Evolutionary conservation across 2,797 vertebrate genomes (phyloP).

Genomic region (Momotus momota): DNA sequence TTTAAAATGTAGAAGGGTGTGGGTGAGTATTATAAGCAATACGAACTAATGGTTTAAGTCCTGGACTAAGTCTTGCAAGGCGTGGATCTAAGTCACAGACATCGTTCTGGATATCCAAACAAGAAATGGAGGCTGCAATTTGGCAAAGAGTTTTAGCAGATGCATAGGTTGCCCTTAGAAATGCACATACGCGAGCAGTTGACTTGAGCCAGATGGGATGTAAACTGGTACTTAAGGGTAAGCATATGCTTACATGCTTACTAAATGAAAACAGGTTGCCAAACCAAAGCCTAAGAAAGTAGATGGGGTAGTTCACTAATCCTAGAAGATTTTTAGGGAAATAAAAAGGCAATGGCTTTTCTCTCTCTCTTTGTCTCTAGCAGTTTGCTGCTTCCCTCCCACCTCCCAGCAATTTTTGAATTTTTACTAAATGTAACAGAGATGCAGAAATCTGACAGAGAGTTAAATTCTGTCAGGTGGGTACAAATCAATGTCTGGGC

Average conservation of each 20-base stretch:
- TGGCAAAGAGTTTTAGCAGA: conserved; percentile 42
- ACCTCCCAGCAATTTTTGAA: background rate
- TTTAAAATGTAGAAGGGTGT: conserved; percentile 22
- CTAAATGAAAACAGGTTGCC: conserved; percentile 4
- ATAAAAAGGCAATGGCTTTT: background rate
- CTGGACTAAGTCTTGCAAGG: background rate
- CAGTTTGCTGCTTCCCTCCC: background rate
- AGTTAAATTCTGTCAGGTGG: background rate
- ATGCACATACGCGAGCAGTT: background rate
- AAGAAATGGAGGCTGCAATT: background rate
- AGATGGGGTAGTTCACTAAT: background rate
- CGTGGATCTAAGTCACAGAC: background rate
- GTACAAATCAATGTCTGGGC: background rate
- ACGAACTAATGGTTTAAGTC: background rate
- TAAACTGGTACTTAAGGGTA: conserved; percentile 16
- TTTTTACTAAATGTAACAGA: background rate
- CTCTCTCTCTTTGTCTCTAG: background rate
- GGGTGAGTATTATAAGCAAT: background rate
- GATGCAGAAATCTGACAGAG: background rate
- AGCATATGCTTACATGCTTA: background rate
- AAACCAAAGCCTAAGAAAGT: conserved; percentile 10
- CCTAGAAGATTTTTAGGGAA: background rate
- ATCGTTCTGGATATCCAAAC: background rate
- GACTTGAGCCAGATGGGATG: conserved; percentile 47
- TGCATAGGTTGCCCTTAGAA: conserved; percentile 18